Evolutionary conservation across 2,797 vertebrate species (phyloP).

Genomic region (Pygocentrus nattereri): DNA sequence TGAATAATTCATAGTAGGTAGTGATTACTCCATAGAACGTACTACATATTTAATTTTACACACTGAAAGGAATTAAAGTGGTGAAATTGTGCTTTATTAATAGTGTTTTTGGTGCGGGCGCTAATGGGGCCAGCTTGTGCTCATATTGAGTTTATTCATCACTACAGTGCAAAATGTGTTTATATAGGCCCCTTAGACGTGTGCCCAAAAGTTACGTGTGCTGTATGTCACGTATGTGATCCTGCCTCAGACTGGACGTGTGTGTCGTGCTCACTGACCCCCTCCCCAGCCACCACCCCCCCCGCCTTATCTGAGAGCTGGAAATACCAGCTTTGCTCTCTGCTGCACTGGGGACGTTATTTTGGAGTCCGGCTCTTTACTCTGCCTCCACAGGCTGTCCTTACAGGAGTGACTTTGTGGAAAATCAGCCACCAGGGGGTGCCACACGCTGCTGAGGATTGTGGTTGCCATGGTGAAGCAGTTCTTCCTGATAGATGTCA

Average conservation of each 20-base stretch:
- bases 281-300: no score
- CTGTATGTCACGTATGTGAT: neutral
- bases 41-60: no score
- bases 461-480: slow-evolving; percentile 6
- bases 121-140: no score
- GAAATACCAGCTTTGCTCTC: slow-evolving; percentile 5
- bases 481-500: slow-evolving; percentile 48
- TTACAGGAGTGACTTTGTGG: neutral
- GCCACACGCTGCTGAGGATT: neutral
- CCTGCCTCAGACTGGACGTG: neutral
- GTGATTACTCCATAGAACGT: no score
- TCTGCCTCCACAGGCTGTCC: neutral
- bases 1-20: no score
- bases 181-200: neutral
- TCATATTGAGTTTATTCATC: no score
- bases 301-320: neutral
- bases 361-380: neutral
- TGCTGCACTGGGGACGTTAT: neutral
- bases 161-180: neutral
- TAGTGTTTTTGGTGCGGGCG: no score
- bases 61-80: no score
- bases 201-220: neutral
- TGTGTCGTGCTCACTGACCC: neutral
- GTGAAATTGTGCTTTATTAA: no score
- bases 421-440: slow-evolving; percentile 3